These are phyloP conservation scores for Brachirus orientalis DNA, from an alignment of 2,113 vertebrate genomes.

Conservation along the genomic window DNA sequence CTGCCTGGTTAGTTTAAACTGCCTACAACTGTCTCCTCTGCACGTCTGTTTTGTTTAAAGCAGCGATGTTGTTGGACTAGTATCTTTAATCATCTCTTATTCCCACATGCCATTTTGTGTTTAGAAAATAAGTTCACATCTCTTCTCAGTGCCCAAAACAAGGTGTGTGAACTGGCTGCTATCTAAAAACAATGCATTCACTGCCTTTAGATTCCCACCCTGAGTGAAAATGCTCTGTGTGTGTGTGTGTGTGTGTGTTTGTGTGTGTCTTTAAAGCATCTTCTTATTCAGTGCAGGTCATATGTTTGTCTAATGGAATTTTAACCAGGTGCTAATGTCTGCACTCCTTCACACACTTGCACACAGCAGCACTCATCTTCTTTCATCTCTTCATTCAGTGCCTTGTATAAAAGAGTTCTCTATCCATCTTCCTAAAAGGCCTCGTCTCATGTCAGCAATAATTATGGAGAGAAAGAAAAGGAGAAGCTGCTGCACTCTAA, in stretches of 20 bases:
- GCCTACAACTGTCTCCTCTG: no score
- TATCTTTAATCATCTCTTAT: no score
- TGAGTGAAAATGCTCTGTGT: no score
- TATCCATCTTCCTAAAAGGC: neutral
- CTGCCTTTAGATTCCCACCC: no score
- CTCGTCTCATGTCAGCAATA: neutral
- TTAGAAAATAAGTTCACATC: no score
- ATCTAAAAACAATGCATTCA: no score
- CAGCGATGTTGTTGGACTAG: no score
- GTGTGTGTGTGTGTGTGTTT: neutral
- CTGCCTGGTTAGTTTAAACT: no score
- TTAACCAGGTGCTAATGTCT: slow-evolving; percentile 6
- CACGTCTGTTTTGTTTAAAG: no score
- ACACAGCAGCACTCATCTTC: neutral
- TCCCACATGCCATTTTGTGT: neutral
- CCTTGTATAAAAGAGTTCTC: neutral
- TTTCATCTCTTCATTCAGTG: neutral
- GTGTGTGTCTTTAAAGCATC: slow-evolving; percentile 21
- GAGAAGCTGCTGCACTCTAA: neutral
- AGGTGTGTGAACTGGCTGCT: no score
- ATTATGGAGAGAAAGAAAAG: neutral
- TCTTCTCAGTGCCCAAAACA: no score
- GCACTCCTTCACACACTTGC: neutral
- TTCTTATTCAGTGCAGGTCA: slow-evolving; percentile 5
- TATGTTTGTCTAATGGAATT: slow-evolving; percentile 15